phyloP scores from a whole-genome alignment of 2,113 vertebrate genomes.

The Falco punctatus region DNA sequence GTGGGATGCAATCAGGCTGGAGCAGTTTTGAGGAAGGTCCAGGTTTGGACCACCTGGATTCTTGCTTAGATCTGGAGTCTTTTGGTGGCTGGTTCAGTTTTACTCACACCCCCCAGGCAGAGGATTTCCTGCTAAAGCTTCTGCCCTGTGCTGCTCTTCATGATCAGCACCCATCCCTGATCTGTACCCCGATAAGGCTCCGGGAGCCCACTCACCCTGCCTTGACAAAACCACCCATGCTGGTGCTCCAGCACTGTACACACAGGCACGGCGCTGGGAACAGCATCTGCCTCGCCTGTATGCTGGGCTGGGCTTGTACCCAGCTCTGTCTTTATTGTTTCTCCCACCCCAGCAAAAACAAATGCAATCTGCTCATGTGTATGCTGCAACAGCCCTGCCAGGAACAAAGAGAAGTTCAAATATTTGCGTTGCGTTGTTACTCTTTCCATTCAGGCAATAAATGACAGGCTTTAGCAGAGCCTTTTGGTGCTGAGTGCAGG shows the following conservation, averaged over 20 bases:
- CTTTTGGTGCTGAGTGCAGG: neutral
- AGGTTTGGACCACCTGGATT: neutral
- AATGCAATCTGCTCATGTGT: neutral
- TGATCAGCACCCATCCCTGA: neutral
- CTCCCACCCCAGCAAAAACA: neutral
- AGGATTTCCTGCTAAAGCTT: neutral
- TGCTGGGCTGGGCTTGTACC: neutral
- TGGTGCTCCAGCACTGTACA: neutral
- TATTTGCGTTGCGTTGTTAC: conserved; percentile 40
- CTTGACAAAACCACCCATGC: neutral
- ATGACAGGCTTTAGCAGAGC: neutral
- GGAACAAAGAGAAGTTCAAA: conserved; percentile 47
- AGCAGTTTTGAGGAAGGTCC: neutral
- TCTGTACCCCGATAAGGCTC: neutral
- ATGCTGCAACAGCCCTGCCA: neutral
- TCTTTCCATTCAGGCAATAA: conserved; percentile 32
- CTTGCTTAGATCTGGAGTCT: neutral
- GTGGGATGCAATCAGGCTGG: neutral
- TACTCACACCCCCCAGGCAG: neutral
- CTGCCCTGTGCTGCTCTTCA: neutral
- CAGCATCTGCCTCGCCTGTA: neutral
- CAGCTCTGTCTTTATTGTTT: neutral
- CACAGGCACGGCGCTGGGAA: neutral
- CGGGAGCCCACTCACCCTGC: neutral
- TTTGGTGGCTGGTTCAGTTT: neutral